Evolutionary conservation across 2,888 invertebrate genomes (phyloP).

Genomic region (Heliothis peltigera): DNA sequence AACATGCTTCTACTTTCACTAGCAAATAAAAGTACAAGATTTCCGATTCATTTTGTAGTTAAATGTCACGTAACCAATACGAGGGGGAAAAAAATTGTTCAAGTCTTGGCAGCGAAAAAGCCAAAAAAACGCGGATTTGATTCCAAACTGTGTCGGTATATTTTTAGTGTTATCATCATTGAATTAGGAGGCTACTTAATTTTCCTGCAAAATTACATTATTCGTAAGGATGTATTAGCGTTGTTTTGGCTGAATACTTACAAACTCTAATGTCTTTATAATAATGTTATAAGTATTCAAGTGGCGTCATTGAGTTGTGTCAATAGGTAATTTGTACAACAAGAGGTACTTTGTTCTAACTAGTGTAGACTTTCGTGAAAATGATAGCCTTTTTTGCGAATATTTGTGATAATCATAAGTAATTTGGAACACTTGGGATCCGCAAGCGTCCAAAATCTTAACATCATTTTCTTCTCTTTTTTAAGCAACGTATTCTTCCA

Average conservation of each 20-base stretch:
- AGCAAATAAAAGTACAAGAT: constrained; percentile 55
- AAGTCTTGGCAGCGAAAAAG: constrained; percentile 5
- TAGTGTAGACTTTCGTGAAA: not conserved
- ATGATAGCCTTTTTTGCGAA: not conserved
- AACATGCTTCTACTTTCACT: constrained; percentile 59
- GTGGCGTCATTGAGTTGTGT: not conserved
- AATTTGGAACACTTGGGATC: too few relatives aligned
- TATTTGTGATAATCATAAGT: not conserved
- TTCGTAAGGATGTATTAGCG: constrained; percentile 2
- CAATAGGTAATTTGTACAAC: not conserved
- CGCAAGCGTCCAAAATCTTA: too few relatives aligned
- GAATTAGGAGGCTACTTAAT: constrained; percentile 15
- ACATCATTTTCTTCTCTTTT: too few relatives aligned
- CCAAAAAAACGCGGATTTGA: constrained; percentile 24
- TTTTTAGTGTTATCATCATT: constrained; percentile 5
- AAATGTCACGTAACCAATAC: constrained; percentile 57
- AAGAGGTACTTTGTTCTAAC: not conserved
- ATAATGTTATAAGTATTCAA: constrained; percentile 12
- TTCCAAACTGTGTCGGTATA: too few relatives aligned
- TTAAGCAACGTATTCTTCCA: too few relatives aligned
- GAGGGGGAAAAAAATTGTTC: constrained; percentile 39
- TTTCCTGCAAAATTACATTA: constrained; percentile 2
- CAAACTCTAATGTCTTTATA: constrained; percentile 8
- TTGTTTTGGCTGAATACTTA: not conserved
- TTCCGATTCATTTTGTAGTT: constrained; percentile 49